Percentiles rank a stretch among this genome's conserved stretches.
phyloP scores from a whole-genome alignment of 2,797 vertebrate species.

The Leptoclinus maculatus region DNA sequence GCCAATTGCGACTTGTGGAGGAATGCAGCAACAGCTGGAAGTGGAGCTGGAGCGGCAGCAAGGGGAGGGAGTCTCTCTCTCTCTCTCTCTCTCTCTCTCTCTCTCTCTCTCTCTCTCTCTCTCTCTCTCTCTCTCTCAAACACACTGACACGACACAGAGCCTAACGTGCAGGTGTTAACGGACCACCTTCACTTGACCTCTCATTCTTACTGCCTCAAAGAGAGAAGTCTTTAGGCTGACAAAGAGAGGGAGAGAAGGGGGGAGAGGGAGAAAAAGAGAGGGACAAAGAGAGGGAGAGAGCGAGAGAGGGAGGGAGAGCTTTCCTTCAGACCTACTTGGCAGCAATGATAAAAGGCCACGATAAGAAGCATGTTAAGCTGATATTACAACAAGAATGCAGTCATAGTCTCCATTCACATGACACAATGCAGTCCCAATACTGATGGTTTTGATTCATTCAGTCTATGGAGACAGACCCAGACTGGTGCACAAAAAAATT shows the following conservation, averaged over 20 bases:
- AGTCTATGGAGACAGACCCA: not conserved
- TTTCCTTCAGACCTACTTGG: constrained; percentile 39
- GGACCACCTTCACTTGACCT: constrained; percentile 69
- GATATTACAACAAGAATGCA: constrained; percentile 58
- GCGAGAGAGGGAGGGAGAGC: not conserved
- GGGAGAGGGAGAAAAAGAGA: not conserved
- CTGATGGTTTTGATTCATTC: not conserved
- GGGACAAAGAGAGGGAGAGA: constrained; percentile 1
- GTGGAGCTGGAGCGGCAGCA: constrained; percentile 53
- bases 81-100: constrained; percentile 26
- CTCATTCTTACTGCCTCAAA: constrained; percentile 40
- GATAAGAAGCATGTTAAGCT: constrained; percentile 46
- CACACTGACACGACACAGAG: constrained; percentile 15
- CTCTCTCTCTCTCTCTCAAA: not conserved
- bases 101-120: constrained; percentile 15
- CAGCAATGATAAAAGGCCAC: constrained; percentile 47
- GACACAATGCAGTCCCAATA: constrained; percentile 23
- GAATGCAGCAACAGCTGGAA: constrained; percentile 79
- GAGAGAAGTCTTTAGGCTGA: constrained; percentile 12
- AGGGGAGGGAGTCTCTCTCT: constrained; percentile 65
- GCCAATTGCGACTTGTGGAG: constrained; percentile 61
- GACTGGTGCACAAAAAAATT: not conserved
- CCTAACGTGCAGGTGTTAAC: constrained; percentile 70
- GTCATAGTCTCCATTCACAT: constrained; percentile 16
- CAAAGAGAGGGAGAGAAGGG: not conserved